These are phyloP conservation scores for Ptyas mucosa DNA, from an alignment of 2,113 vertebrate species.

Conservation along the genomic window DNA sequence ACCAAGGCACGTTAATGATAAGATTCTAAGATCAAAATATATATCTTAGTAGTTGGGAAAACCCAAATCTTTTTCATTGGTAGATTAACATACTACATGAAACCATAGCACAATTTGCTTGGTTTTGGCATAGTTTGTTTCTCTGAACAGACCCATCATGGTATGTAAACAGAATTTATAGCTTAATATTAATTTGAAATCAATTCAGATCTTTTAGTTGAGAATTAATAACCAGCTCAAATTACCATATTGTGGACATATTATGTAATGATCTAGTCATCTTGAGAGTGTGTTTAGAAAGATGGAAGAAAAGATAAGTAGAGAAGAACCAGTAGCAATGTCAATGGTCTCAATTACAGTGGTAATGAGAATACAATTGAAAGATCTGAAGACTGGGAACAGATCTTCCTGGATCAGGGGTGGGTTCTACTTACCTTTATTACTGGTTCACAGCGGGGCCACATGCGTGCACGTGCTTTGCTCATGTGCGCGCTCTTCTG, in stretches of 20 bases:
- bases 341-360: neutral
- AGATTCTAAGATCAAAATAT: neutral
- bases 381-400: neutral
- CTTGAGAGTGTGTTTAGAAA: neutral
- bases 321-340: neutral
- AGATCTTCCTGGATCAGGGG: neutral
- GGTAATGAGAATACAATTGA: neutral
- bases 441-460: no score
- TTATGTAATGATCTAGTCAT: neutral
- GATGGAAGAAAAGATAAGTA: neutral
- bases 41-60: neutral
- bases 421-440: no score
- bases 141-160: neutral
- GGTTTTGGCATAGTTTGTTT: neutral
- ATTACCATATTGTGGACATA: neutral
- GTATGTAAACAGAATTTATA: neutral
- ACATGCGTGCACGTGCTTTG: fast-evolving
- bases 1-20: neutral
- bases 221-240: neutral
- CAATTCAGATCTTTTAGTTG: neutral
- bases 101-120: neutral
- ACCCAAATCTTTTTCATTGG: neutral
- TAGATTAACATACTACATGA: neutral
- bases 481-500: no score
- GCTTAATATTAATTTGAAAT: neutral